Conservation (phyloP, 2,888 invertebrate species). For the Melinopterus prodromus region DNA sequence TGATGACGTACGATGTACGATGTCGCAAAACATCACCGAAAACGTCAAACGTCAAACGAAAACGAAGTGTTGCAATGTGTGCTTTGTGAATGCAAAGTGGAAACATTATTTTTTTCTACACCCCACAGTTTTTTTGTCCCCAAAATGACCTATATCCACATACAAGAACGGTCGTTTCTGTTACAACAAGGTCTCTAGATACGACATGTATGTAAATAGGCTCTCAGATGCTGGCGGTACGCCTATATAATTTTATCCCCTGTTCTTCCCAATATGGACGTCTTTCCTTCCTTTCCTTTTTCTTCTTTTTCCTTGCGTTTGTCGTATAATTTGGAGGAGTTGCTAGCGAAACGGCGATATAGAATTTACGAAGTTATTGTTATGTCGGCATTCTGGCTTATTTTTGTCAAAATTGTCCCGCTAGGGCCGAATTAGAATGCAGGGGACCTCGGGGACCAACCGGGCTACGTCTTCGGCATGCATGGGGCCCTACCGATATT, state of each 20-base stretch:
- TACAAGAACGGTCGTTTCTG: background rate
- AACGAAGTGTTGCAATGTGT: too few species aligned
- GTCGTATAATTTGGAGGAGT: background rate
- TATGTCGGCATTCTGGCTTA: background rate
- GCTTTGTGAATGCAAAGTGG: too few species aligned
- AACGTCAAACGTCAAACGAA: too few species aligned
- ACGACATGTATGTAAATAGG: background rate
- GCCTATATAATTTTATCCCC: background rate
- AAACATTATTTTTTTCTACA: too few species aligned
- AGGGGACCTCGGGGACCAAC: background rate
- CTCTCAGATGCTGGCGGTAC: background rate
- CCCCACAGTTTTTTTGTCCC: too few species aligned
- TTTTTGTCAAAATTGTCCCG: background rate
- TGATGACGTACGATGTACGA: too few species aligned
- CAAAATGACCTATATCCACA: background rate
- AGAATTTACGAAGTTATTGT: constrained; percentile 4
- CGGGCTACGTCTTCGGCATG: background rate
- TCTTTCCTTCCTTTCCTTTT: background rate
- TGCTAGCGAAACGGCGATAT: background rate
- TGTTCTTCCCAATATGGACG: background rate
- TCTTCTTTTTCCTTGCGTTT: background rate
- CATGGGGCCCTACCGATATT: constrained; percentile 42
- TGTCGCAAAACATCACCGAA: too few species aligned
- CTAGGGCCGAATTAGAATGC: background rate
- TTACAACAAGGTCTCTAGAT: background rate